These are phyloP conservation scores for Carpatolechia fugitivella DNA, from an alignment of 2,888 invertebrate species.

Conservation along the genomic window DNA sequence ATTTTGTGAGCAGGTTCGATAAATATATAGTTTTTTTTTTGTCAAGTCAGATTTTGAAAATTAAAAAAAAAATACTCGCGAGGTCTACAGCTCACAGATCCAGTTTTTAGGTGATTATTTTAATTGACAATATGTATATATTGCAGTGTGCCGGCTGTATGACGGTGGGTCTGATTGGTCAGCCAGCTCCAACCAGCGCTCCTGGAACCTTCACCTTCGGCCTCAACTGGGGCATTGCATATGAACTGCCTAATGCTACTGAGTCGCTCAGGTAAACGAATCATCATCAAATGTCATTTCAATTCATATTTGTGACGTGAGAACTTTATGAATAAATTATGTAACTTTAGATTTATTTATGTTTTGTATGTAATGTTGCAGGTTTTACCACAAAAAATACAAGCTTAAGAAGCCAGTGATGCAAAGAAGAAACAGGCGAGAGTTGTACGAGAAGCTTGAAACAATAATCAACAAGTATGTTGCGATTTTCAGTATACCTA, in stretches of 20 bases:
- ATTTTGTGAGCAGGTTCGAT: no score
- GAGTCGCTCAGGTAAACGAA: slow-evolving; percentile 39
- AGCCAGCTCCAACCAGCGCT: slow-evolving; percentile 61
- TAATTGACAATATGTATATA: no score
- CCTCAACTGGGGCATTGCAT: slow-evolving; percentile 82
- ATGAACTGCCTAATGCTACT: slow-evolving; percentile 72
- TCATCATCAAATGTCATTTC: no score
- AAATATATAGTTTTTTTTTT: no score
- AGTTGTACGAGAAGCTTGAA: slow-evolving; percentile 84
- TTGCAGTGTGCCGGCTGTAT: slow-evolving; percentile 75
- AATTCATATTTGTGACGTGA: no score
- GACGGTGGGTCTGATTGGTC: slow-evolving; percentile 76
- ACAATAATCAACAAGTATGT: slow-evolving; percentile 84
- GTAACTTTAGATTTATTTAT: neutral
- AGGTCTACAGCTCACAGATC: no score
- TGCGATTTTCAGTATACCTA: no score
- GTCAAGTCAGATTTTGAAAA: no score
- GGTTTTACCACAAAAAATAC: slow-evolving; percentile 38
- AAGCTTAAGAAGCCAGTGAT: slow-evolving; percentile 57
- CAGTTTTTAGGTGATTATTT: no score
- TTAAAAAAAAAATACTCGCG: no score
- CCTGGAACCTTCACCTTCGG: slow-evolving; percentile 79
- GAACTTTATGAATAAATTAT: no score
- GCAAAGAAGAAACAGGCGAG: slow-evolving; percentile 81
- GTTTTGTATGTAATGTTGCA: neutral